Conservation (phyloP, 2,113 vertebrate genomes). For the Indicator maculatus region DNA sequence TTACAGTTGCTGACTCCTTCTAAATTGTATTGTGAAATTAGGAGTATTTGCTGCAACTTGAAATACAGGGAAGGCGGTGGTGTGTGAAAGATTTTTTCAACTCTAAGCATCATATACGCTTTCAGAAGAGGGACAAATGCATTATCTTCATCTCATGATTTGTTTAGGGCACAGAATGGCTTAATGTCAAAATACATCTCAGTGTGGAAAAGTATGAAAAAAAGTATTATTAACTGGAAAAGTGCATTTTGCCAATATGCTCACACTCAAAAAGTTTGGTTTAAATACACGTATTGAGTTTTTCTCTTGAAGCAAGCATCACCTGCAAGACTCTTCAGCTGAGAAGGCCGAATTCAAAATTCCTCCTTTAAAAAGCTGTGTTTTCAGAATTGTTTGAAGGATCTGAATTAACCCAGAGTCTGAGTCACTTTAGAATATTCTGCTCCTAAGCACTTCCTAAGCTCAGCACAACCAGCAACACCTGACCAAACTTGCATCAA, state of each 20-base stretch:
- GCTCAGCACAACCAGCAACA: neutral
- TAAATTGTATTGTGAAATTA: neutral
- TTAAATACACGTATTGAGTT: neutral
- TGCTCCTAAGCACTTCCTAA: neutral
- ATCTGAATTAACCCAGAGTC: neutral
- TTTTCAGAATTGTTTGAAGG: neutral
- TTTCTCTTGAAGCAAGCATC: neutral
- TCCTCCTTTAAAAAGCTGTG: neutral
- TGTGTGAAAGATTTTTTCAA: neutral
- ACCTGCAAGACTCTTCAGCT: neutral
- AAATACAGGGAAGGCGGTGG: neutral
- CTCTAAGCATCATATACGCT: neutral
- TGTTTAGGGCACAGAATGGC: neutral
- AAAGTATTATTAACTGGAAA: neutral
- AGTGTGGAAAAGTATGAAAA: neutral
- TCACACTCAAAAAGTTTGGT: neutral
- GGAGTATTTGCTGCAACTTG: neutral
- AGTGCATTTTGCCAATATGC: neutral
- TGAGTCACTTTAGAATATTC: neutral
- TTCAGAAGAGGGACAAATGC: neutral
- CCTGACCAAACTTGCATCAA: neutral
- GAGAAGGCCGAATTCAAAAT: neutral
- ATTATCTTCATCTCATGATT: neutral
- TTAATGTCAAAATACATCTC: neutral
- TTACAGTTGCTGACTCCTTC: neutral